Percentiles rank a stretch among this genome's conserved stretches.
These are phyloP conservation scores for Trachelus iudaicus DNA, from an alignment of 2,888 invertebrate species.

Conservation along the genomic window DNA sequence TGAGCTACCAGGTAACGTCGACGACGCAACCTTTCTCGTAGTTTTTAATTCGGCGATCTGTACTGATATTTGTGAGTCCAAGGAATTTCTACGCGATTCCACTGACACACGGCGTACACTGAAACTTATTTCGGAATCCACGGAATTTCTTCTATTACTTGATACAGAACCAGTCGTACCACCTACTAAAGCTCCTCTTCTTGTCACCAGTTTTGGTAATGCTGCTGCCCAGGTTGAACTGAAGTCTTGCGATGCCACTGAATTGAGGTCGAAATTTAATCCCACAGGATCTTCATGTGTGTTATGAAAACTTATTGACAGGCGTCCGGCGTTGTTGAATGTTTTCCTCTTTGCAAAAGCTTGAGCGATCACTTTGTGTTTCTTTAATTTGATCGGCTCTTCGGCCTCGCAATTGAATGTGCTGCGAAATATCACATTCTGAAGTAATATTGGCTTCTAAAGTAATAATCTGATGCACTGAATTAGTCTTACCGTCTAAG, in stretches of 20 bases:
- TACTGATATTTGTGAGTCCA: slow-evolving; percentile 88
- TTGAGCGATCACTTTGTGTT: slow-evolving; percentile 91
- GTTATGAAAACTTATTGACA: slow-evolving; percentile 89
- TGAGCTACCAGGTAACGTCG: slow-evolving; percentile 45
- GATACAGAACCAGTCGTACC: slow-evolving; percentile 70
- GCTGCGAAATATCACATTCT: slow-evolving; percentile 63
- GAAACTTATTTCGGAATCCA: slow-evolving; percentile 77
- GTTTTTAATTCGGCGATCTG: slow-evolving; percentile 88
- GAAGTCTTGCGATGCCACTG: slow-evolving; percentile 83
- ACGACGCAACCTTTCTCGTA: slow-evolving; percentile 71
- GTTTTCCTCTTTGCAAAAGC: slow-evolving; percentile 90
- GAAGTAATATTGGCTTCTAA: slow-evolving; percentile 10
- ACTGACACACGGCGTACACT: slow-evolving; percentile 85
- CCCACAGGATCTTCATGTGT: slow-evolving; percentile 92
- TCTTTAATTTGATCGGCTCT: slow-evolving; percentile 79
- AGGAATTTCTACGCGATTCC: slow-evolving; percentile 86
- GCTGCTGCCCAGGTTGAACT: slow-evolving; percentile 94
- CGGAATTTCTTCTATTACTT: slow-evolving; percentile 69
- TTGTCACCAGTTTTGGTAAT: slow-evolving; percentile 84
- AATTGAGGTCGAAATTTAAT: slow-evolving; percentile 78
- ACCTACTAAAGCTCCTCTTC: slow-evolving; percentile 84
- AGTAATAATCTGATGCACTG: slow-evolving; percentile 12
- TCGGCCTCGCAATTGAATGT: slow-evolving; percentile 78
- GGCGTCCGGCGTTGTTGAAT: slow-evolving; percentile 83
- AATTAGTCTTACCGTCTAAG: slow-evolving; percentile 75